Evolutionary conservation across 2,113 vertebrate species (phyloP).

Genomic region (Scomber japonicus): DNA sequence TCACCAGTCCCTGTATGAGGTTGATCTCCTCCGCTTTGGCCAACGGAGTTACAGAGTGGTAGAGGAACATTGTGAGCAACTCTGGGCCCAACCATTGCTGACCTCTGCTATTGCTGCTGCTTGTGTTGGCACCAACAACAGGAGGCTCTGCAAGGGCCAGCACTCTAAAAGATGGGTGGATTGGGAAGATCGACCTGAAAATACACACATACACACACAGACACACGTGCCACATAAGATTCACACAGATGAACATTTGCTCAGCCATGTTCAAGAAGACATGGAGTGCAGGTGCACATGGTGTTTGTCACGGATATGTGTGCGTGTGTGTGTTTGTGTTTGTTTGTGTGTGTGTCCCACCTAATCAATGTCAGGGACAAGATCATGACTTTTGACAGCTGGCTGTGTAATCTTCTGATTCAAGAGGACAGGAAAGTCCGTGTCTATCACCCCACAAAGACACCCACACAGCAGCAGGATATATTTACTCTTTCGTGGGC

Average conservation of each 20-base stretch:
- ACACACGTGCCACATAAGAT: not conserved
- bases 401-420: constrained; percentile 69
- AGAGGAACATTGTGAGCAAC: constrained; percentile 95
- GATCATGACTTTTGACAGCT: constrained; percentile 65
- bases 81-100: constrained; percentile 96
- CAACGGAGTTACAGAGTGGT: constrained; percentile 89
- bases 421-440: constrained; percentile 71
- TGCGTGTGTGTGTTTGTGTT: not conserved
- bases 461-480: constrained; percentile 38
- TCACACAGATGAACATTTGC: constrained; percentile 27
- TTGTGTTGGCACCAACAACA: constrained; percentile 72
- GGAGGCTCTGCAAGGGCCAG: constrained; percentile 95
- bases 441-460: constrained; percentile 48
- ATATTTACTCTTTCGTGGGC: constrained; percentile 57
- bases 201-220: not conserved
- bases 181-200: constrained; percentile 89
- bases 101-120: constrained; percentile 73
- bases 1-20: constrained; percentile 91
- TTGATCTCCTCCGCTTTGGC: constrained; percentile 89
- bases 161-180: constrained; percentile 95
- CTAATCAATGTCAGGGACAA: constrained; percentile 42
- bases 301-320: not conserved
- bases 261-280: constrained; percentile 21
- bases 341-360: constrained; percentile 31
- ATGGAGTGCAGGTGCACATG: constrained; percentile 16